These are phyloP conservation scores for Antechinus stuartii DNA, from an alignment of 2,113 vertebrate genomes.

Conservation along the genomic window DNA sequence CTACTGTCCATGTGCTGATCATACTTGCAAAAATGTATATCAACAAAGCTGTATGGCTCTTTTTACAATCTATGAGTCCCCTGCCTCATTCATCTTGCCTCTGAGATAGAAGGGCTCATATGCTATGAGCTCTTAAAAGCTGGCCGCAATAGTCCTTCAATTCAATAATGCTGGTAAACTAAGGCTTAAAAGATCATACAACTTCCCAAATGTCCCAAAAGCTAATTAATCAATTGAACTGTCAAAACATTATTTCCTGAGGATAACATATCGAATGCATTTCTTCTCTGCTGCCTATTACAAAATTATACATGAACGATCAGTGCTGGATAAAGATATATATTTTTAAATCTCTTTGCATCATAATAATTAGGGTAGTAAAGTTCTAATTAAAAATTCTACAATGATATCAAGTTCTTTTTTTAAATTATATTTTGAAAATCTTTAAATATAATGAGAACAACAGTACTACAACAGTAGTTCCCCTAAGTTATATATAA, in stretches of 20 bases:
- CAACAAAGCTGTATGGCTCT: no score
- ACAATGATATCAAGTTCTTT: neutral
- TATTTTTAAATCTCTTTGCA: neutral
- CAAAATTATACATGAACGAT: neutral
- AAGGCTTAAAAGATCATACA: neutral
- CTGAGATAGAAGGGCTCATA: no score
- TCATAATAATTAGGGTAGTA: slow-evolving; percentile 13
- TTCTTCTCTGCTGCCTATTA: neutral
- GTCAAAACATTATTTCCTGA: neutral
- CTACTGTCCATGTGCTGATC: no score
- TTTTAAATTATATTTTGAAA: slow-evolving; percentile 26
- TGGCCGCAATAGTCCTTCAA: neutral
- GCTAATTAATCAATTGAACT: neutral
- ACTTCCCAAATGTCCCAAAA: neutral
- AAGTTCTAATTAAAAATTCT: slow-evolving; percentile 23
- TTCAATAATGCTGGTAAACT: neutral
- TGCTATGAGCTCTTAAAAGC: no score
- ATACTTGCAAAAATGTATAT: no score
- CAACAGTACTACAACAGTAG: neutral
- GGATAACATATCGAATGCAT: neutral
- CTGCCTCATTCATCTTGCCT: no score
- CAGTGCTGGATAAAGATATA: neutral
- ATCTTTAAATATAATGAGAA: neutral
- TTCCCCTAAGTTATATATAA: neutral
- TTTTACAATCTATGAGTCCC: no score